These are phyloP conservation scores for Corythaixoides concolor DNA, from an alignment of 2,113 vertebrate species.

Conservation along the genomic window DNA sequence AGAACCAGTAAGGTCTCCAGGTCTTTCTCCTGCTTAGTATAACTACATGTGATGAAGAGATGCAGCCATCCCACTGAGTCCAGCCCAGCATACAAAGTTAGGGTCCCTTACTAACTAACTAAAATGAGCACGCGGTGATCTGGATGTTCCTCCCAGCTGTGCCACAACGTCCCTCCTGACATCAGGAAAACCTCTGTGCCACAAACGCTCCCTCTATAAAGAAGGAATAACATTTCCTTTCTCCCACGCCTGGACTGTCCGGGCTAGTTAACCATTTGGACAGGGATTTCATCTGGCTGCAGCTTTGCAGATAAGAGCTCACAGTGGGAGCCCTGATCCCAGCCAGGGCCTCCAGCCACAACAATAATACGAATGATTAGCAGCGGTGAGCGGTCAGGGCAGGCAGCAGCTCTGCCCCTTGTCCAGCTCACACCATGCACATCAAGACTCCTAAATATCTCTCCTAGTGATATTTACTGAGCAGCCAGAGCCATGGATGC, in stretches of 20 bases:
- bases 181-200: not conserved
- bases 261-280: not conserved
- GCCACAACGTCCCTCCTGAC: not conserved
- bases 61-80: not conserved
- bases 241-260: not conserved
- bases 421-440: not conserved
- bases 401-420: not conserved
- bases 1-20: not conserved
- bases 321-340: not conserved
- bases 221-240: not conserved
- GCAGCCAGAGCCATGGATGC: not conserved
- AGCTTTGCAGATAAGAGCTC: not conserved
- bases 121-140: not conserved
- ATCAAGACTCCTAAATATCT: not conserved
- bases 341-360: conserved; percentile 4
- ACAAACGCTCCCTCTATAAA: not conserved
- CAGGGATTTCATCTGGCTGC: not conserved
- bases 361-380: not conserved
- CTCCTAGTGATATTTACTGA: not conserved
- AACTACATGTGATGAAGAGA: not conserved
- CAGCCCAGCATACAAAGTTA: not conserved
- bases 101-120: not conserved
- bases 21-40: not conserved
- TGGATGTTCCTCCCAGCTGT: not conserved
- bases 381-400: not conserved